Evolutionary conservation across 1,140 invertebrate genomes (phyloP).

Genomic region (Alviniconcha marisindica): DNA sequence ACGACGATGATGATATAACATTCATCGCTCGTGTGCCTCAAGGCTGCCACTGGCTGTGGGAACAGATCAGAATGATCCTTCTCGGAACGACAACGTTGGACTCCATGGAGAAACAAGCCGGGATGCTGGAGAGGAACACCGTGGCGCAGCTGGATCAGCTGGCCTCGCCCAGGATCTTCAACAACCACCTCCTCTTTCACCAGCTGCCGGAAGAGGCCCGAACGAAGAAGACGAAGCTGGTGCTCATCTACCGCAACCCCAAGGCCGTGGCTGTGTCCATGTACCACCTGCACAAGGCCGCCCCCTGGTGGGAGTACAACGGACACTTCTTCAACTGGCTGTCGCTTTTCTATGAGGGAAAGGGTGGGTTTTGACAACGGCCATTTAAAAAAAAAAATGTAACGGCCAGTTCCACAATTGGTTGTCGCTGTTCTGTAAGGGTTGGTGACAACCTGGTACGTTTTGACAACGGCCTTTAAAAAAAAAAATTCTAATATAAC

Average conservation of each 20-base stretch:
- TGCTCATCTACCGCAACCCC: constrained; percentile 58
- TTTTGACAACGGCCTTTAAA: too few relatives aligned
- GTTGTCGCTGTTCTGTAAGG: too few relatives aligned
- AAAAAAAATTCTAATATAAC: too few relatives aligned
- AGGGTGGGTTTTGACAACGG: constrained; percentile 55
- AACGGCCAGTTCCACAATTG: too few relatives aligned
- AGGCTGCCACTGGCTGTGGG: constrained; percentile 9
- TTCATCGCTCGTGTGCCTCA: too few relatives aligned
- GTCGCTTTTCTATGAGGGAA: constrained; percentile 44
- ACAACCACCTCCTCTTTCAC: constrained; percentile 50
- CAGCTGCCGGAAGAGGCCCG: constrained; percentile 35
- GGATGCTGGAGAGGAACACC: background rate
- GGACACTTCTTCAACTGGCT: constrained; percentile 55
- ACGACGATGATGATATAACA: too few relatives aligned
- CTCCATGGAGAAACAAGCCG: background rate
- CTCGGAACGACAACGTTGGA: background rate
- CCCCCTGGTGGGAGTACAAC: constrained; percentile 51
- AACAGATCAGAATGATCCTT: background rate
- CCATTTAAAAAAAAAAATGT: too few relatives aligned
- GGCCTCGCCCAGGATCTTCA: constrained; percentile 37
- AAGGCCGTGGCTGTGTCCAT: constrained; percentile 62
- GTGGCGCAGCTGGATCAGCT: background rate
- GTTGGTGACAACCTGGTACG: too few relatives aligned
- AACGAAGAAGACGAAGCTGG: constrained; percentile 54
- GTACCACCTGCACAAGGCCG: constrained; percentile 49